phyloP scores from a whole-genome alignment of 2,888 invertebrate genomes.

The Actias luna region DNA sequence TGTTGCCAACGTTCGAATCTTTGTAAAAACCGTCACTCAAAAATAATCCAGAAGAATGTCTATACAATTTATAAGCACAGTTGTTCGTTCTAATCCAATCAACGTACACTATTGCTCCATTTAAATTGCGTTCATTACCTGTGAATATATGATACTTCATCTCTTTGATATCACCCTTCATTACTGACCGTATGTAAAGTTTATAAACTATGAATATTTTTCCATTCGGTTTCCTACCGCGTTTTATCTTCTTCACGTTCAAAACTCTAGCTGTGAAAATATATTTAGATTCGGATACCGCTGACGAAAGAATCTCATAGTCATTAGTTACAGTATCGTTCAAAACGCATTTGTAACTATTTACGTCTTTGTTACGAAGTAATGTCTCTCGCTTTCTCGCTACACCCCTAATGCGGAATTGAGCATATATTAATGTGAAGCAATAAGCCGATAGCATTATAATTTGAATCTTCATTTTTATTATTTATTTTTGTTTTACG shows the following conservation, averaged over 20 bases:
- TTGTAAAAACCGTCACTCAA: constrained; percentile 72
- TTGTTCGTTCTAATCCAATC: constrained; percentile 74
- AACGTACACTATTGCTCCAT: constrained; percentile 73
- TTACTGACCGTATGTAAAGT: constrained; percentile 68
- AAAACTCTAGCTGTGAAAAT: constrained; percentile 76
- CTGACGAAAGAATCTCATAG: constrained; percentile 79
- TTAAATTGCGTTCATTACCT: constrained; percentile 66
- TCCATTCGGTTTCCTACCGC: constrained; percentile 56
- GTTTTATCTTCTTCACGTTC: constrained; percentile 75
- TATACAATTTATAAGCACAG: constrained; percentile 74
- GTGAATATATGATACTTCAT: constrained; percentile 66
- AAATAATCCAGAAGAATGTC: constrained; percentile 77
- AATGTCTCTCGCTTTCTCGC: constrained; percentile 67
- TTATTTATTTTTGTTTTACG: constrained; percentile 44
- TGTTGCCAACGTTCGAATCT: constrained; percentile 54
- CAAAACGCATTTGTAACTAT: constrained; percentile 74
- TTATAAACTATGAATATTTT: constrained; percentile 76
- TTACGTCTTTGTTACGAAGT: constrained; percentile 72
- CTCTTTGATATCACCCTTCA: constrained; percentile 71
- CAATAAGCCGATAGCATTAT: constrained; percentile 65
- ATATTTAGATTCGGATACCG: constrained; percentile 79
- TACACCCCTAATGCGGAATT: constrained; percentile 61
- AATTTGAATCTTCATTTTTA: constrained; percentile 70
- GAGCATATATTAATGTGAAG: constrained; percentile 60
- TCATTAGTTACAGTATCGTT: constrained; percentile 81